Percentiles rank a stretch among this genome's conserved stretches.
These are phyloP conservation scores for Percopsis omiscomaycus DNA, from an alignment of 2,797 vertebrate genomes.

Conservation along the genomic window DNA sequence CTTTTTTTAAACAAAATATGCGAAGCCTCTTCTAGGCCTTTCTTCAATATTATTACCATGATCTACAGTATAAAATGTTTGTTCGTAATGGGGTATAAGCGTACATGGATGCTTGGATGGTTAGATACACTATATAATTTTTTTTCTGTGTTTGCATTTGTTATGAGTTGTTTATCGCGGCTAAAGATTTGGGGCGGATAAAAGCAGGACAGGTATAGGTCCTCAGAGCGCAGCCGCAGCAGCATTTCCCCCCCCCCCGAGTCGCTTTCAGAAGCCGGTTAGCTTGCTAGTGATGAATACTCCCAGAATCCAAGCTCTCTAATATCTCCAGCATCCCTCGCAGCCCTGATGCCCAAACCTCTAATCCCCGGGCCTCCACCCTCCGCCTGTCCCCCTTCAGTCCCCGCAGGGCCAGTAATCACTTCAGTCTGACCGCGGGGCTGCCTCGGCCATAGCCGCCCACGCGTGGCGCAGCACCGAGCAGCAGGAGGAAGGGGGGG, in stretches of 20 bases:
- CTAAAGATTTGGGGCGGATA: conserved; percentile 29
- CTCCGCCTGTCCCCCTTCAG: conserved; percentile 66
- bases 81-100: not conserved
- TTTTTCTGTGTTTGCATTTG: conserved; percentile 27
- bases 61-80: conserved; percentile 1
- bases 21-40: not conserved
- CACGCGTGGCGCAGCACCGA: conserved; percentile 34
- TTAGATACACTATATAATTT: too few relatives aligned
- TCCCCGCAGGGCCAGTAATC: conserved; percentile 69
- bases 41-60: not conserved
- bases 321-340: conserved; percentile 65
- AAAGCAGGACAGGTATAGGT: conserved; percentile 62
- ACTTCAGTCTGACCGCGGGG: conserved; percentile 51
- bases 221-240: conserved; percentile 79
- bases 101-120: too few relatives aligned
- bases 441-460: conserved; percentile 36
- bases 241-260: too few relatives aligned
- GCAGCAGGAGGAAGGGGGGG: conserved; percentile 26
- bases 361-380: conserved; percentile 64
- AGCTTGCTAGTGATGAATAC: conserved; percentile 81
- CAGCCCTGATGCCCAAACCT: conserved; percentile 63
- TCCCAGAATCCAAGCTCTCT: conserved; percentile 67
- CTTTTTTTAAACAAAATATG: not conserved
- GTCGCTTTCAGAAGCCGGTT: conserved; percentile 79
- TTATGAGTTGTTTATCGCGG: conserved; percentile 58